These are phyloP conservation scores for Bergia puertoricense DNA, from an alignment of 92 coral and sea anemone species.

Conservation along the genomic window DNA sequence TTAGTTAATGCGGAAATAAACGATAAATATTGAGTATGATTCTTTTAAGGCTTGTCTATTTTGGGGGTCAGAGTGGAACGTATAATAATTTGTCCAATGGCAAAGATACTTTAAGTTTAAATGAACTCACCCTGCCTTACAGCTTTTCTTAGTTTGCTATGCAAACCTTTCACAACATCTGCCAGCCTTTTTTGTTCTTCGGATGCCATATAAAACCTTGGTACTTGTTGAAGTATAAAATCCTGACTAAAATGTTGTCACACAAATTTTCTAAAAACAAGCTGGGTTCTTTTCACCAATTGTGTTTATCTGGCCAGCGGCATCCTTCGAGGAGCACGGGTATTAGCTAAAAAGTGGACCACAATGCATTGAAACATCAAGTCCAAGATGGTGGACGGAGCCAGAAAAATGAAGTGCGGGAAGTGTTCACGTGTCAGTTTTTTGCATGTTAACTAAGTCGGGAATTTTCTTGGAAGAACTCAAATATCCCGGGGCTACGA, in stretches of 20 bases:
- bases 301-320: constrained; percentile 29
- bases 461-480: not conserved
- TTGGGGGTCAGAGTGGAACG: too few species aligned
- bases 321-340: not conserved
- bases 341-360: not conserved
- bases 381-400: not conserved
- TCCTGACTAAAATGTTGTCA: not conserved
- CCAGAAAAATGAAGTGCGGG: not conserved
- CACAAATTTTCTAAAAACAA: too few species aligned
- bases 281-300: not conserved
- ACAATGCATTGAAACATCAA: not conserved
- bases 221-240: not conserved
- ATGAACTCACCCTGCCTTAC: constrained; percentile 66
- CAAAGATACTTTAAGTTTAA: too few species aligned
- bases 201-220: constrained; percentile 26
- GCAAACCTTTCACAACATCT: constrained; percentile 85
- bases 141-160: constrained; percentile 73
- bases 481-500: constrained; percentile 10
- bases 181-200: constrained; percentile 70
- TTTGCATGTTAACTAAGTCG: not conserved
- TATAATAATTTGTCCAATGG: too few species aligned
- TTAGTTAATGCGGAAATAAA: too few species aligned
- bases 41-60: too few species aligned
- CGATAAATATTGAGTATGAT: too few species aligned
- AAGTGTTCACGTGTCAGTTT: constrained; percentile 1